Evolutionary conservation across 2,888 invertebrate species (phyloP), one percentile per base, ranked within the genome.

Genomic region (Drosophila glabriapex): DNA sequence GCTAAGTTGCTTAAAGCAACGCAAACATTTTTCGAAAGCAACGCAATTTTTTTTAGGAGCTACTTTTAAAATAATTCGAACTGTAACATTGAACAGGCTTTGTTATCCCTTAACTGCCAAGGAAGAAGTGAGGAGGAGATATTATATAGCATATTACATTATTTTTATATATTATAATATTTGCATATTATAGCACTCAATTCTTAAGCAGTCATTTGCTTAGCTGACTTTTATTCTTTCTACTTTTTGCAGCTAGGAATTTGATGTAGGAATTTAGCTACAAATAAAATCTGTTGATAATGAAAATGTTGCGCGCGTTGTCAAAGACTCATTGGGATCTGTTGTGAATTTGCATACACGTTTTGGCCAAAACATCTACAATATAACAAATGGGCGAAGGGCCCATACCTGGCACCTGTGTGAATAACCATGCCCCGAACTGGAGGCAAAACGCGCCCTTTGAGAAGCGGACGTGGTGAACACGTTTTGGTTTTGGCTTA

Each of bases 371-470:
- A 73, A 63, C 37, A 46, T 16, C 22, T 9, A 46, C 22, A 16
- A 25, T 25, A 22, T 67, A 22, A 50, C 41, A 50, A 74, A 54
- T 68, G 50, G 59, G 50, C 25, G 33, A 35, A 12, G 22, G n/a
- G 41, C 12, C 35, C 25, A 14, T 14, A 25, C 4, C 46, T 19
- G 43, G n/a, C 3, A 5, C 50, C 16, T 14, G 19, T 50, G 1
- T 50, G 9, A 19, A 10, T 19, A 19, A 6, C 25, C 7, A 25
- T 25, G 16, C 25, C 43, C 35, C 25, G 19, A 54, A 60, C 49
- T 52, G 22, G 59, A 41, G n/a, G 35, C 43, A 37, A 41, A 67
- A 41, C 66, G 62, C 78, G 82, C 82, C 82, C 82, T 82, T 82
- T 77, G 56, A 46, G 43, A 39, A 31, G 62, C 60, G 74, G 29